Percentiles rank a stretch among this genome's conserved stretches.
Evolutionary conservation across 2,113 vertebrate species (phyloP).

Genomic region (Potamarius usumacintae): DNA sequence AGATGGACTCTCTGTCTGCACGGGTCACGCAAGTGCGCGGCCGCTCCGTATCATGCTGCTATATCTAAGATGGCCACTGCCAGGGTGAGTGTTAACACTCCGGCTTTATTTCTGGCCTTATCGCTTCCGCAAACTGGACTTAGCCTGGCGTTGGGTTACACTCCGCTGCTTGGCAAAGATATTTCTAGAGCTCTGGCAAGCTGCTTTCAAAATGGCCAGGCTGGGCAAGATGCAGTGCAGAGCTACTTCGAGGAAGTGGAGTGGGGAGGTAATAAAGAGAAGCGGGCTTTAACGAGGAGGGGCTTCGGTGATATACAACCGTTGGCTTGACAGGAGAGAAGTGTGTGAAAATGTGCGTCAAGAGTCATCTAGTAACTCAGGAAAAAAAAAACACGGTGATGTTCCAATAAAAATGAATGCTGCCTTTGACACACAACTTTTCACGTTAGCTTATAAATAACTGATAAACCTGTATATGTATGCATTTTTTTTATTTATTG

Average conservation of each 20-base stretch:
- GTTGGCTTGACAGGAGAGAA: background rate
- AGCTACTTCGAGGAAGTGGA: background rate
- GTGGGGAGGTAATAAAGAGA: conserved; percentile 25
- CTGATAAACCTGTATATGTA: background rate
- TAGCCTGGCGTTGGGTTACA: conserved; percentile 51
- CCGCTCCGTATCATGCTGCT: conserved; percentile 16
- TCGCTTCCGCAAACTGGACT: conserved; percentile 53
- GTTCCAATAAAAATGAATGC: background rate
- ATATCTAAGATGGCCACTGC: conserved; percentile 47
- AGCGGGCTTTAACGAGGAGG: conserved; percentile 13
- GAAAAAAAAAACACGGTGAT: background rate
- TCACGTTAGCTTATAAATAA: background rate
- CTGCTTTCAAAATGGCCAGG: conserved; percentile 41
- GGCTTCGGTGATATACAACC: background rate
- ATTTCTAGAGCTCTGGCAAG: conserved; percentile 44
- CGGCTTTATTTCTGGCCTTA: conserved; percentile 55
- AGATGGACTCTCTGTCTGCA: background rate
- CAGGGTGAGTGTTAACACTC: conserved; percentile 45
- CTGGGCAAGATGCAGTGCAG: conserved; percentile 33
- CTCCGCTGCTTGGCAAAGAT: conserved; percentile 45
- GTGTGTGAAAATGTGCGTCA: conserved; percentile 10
- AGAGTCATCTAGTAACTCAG: background rate
- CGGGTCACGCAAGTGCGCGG: background rate
- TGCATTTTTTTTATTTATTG: background rate
- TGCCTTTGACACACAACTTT: background rate